Base-by-base conservation (phyloP, 2,113 vertebrate genomes). In the Coracopsis vasa region DNA sequence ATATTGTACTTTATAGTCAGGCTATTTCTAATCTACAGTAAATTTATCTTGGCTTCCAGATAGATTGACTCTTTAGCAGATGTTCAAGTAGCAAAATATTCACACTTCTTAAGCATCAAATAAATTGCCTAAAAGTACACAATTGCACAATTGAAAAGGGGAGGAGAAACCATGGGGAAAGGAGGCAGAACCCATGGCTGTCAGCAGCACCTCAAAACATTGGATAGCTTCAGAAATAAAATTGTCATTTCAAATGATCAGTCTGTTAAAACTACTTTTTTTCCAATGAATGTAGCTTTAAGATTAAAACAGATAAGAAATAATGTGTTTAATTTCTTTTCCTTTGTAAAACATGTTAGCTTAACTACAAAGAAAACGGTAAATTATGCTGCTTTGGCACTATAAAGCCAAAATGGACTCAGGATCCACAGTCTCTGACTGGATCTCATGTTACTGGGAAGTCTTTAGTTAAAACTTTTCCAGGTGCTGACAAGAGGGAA, bases 1-100 rank as follows among this genome's bases (percentile, higher is more conserved):
- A 58, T 44, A 65, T 16, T 72, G 13, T 67, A 50, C 71, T 94
- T 92, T 70, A 62, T 50, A 92, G 51, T 81, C 35, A 67, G 65
- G 8, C 6, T 90, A 39, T 90, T 96, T 91, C 69, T 44, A 79
- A 18, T 13, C 8, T 60, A 62, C 41, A 67, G 66, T 70, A 86
- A 84, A 66, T 86, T 86, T 94, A 84, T 94, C 72, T 90, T 74
- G 62, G 31, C 78, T 94, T 93, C 45, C 47, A 88, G 21, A 90
- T 31, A 88, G 62, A 72, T 23, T 86, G 70, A 54, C 60, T 91
- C 90, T 92, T 91, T 94, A 94, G 39, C 60, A 88, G 29, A 90
- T 79, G 29, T 91, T 92, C 27, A 54, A 62, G 41, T 78, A 88
- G 39, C 53, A 93, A 94, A 93, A 67, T 78, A 83, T 75, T 94